Conservation (phyloP, 2,888 invertebrate genomes). For the Girardia tigrina region DNA sequence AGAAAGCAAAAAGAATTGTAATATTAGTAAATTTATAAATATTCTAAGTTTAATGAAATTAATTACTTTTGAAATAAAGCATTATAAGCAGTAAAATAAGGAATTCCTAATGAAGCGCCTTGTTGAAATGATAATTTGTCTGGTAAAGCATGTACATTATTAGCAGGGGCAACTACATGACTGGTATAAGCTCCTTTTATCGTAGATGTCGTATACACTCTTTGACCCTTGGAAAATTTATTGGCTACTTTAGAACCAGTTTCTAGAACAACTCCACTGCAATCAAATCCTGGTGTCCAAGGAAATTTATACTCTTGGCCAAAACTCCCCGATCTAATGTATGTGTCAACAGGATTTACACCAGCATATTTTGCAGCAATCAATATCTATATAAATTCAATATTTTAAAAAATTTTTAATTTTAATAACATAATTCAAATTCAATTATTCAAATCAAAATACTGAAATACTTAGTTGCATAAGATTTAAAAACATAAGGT, state of each 20-base stretch:
- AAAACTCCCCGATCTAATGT: constrained; percentile 53
- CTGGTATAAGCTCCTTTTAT: constrained; percentile 52
- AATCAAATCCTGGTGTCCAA: constrained; percentile 54
- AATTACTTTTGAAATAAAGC: constrained; percentile 53
- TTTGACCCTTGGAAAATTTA: constrained; percentile 44
- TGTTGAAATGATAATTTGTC: constrained; percentile 51
- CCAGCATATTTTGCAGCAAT: constrained; percentile 53
- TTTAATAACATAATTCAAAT: too few relatives aligned
- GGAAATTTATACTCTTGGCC: constrained; percentile 51
- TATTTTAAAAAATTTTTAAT: too few relatives aligned
- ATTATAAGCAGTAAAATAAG: constrained; percentile 55
- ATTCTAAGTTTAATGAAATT: too few relatives aligned
- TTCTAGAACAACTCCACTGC: constrained; percentile 53
- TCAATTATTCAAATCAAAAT: too few relatives aligned
- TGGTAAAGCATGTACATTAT: constrained; percentile 47
- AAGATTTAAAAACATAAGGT: too few relatives aligned
- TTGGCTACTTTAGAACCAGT: constrained; percentile 48
- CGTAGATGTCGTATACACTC: constrained; percentile 47
- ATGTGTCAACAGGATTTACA: constrained; percentile 56
- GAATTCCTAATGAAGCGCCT: constrained; percentile 54
- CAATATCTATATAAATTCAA: too few relatives aligned
- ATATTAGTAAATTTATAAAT: too few relatives aligned
- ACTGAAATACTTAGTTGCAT: too few relatives aligned
- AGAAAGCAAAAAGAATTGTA: too few relatives aligned
- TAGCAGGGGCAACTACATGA: constrained; percentile 46